phyloP scores from a whole-genome alignment of 2,797 vertebrate species.

The Allobates femoralis region DNA sequence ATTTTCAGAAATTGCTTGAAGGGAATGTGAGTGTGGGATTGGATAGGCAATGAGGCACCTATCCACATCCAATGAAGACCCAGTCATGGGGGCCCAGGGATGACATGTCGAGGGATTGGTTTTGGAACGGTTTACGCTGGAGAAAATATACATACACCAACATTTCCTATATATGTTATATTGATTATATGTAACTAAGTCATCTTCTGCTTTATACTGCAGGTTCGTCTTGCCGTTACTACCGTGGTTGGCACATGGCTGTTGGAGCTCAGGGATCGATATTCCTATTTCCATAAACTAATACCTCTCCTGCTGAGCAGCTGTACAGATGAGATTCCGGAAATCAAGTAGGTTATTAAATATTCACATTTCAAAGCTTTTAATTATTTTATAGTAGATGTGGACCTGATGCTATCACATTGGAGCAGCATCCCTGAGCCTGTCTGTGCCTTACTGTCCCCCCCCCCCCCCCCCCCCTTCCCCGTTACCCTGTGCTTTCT shows the following conservation, averaged over 20 bases:
- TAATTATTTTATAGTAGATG: too few species aligned
- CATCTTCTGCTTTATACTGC: background rate
- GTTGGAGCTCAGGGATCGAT: slow-evolving; percentile 87
- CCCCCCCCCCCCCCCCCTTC: too few species aligned
- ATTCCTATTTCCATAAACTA: slow-evolving; percentile 93
- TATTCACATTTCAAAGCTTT: background rate
- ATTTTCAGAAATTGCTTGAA: background rate
- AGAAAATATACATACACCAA: too few species aligned
- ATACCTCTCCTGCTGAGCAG: slow-evolving; percentile 89
- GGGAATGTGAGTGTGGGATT: background rate
- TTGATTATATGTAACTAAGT: background rate
- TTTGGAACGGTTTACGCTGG: too few species aligned
- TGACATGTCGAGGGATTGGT: too few species aligned
- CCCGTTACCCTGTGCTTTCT: too few species aligned
- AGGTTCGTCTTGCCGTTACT: slow-evolving; percentile 91
- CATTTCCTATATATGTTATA: background rate
- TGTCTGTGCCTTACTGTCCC: too few species aligned
- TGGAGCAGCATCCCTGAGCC: too few species aligned
- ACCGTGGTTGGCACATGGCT: slow-evolving; percentile 88
- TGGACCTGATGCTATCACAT: too few species aligned
- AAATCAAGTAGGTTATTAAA: slow-evolving; percentile 79
- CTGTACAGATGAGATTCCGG: slow-evolving; percentile 86
- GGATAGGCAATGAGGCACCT: background rate
- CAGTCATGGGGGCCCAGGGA: too few species aligned
- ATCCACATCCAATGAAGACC: too few species aligned